phyloP scores from a whole-genome alignment of 1,140 invertebrate genomes.

The Pogonomyrmex californicus region DNA sequence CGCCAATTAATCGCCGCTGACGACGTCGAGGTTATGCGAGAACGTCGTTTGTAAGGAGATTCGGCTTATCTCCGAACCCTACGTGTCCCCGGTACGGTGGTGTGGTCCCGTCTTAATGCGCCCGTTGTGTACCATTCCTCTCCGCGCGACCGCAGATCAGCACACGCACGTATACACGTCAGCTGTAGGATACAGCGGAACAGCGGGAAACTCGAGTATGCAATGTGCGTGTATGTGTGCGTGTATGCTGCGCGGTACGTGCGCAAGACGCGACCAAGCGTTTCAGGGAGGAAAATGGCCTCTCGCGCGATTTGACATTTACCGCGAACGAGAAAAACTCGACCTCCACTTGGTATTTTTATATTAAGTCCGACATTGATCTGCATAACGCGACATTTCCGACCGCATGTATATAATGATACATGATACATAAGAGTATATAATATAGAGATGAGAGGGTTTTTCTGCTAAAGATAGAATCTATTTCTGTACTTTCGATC shows the following conservation, averaged over 20 bases:
- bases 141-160: background rate
- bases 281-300: conserved; percentile 35
- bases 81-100: background rate
- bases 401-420: background rate
- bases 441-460: background rate
- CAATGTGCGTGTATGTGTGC: background rate
- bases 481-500: background rate
- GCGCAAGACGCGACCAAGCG: background rate
- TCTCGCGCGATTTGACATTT: conserved; percentile 31
- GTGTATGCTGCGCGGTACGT: too few relatives aligned
- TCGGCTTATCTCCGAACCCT: background rate
- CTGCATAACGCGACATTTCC: background rate
- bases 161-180: background rate
- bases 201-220: too few relatives aligned
- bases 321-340: conserved; percentile 4
- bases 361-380: conserved; percentile 8
- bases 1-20: background rate
- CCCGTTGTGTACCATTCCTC: background rate
- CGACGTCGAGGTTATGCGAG: conserved; percentile 19
- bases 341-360: background rate
- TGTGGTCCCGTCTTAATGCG: conserved; percentile 18
- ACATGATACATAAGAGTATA: background rate
- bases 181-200: conserved; percentile 4
- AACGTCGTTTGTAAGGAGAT: background rate
- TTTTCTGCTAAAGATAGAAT: background rate